Percentiles rank a stretch among this genome's conserved stretches.
Evolutionary conservation across 2,797 vertebrate genomes (phyloP).

Genomic region (Chaetodon trifasciatus): DNA sequence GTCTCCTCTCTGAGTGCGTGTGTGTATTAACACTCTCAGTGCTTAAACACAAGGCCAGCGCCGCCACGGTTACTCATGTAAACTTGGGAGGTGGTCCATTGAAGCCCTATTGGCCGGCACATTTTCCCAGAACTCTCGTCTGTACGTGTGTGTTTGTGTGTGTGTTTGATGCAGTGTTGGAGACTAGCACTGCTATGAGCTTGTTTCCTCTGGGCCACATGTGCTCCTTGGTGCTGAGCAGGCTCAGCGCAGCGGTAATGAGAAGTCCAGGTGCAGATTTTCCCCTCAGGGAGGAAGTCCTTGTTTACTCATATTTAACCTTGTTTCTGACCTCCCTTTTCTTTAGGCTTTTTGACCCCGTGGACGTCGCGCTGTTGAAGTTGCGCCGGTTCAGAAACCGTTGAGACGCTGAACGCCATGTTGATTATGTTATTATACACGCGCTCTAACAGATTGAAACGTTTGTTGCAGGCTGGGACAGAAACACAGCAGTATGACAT

Average conservation of each 20-base stretch:
- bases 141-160: conserved; percentile 28
- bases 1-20: conserved; percentile 1
- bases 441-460: background rate
- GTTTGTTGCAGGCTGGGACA: background rate
- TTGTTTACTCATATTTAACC: conserved; percentile 81
- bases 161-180: conserved; percentile 55
- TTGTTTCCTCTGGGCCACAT: conserved; percentile 79
- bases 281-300: conserved; percentile 78
- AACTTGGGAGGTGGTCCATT: conserved; percentile 44
- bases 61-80: conserved; percentile 35
- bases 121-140: conserved; percentile 51
- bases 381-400: background rate
- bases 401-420: conserved; percentile 1
- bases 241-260: conserved; percentile 69
- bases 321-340: conserved; percentile 49
- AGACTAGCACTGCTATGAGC: conserved; percentile 62
- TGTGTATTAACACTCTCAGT: conserved; percentile 9
- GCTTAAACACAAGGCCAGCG: conserved; percentile 17
- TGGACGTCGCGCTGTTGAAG: conserved; percentile 20
- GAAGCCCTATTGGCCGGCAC: conserved; percentile 26
- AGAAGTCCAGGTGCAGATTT: conserved; percentile 83
- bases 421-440: background rate
- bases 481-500: conserved; percentile 12
- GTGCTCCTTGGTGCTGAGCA: conserved; percentile 68
- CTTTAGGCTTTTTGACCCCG: conserved; percentile 44